Conservation (phyloP, 2,113 vertebrate genomes). For the Psophia crepitans region DNA sequence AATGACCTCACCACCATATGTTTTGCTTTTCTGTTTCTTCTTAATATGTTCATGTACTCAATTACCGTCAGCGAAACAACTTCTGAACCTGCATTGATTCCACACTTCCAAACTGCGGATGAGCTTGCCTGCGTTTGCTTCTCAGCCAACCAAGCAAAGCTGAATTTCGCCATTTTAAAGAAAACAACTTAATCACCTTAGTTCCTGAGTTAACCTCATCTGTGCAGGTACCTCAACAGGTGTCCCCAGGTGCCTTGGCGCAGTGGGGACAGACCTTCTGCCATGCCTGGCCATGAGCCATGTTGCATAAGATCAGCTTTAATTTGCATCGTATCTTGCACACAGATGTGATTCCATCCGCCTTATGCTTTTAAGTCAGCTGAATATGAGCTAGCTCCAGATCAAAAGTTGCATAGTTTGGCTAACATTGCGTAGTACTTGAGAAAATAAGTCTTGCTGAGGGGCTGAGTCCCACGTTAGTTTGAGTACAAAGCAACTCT, state of each 20-base stretch:
- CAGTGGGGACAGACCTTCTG: background rate
- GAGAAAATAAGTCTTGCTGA: background rate
- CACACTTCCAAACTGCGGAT: background rate
- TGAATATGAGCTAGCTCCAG: background rate
- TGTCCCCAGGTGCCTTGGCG: too few relatives aligned
- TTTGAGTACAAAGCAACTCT: background rate
- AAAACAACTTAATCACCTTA: background rate
- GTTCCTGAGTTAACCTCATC: background rate
- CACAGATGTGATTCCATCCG: background rate
- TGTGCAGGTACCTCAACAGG: rapidly evolving
- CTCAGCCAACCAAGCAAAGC: background rate
- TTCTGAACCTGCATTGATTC: background rate
- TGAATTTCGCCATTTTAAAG: background rate
- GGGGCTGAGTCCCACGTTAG: background rate
- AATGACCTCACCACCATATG: background rate
- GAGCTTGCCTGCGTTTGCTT: background rate
- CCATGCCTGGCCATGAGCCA: background rate
- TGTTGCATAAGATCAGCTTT: background rate
- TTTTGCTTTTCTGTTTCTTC: background rate
- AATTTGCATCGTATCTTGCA: background rate
- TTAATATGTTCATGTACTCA: background rate
- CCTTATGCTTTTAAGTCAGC: background rate
- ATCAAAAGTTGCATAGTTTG: background rate
- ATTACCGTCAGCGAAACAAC: background rate
- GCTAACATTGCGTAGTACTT: background rate